Conservation (phyloP, 2,113 vertebrate genomes). For the Oryzias woworae region DNA sequence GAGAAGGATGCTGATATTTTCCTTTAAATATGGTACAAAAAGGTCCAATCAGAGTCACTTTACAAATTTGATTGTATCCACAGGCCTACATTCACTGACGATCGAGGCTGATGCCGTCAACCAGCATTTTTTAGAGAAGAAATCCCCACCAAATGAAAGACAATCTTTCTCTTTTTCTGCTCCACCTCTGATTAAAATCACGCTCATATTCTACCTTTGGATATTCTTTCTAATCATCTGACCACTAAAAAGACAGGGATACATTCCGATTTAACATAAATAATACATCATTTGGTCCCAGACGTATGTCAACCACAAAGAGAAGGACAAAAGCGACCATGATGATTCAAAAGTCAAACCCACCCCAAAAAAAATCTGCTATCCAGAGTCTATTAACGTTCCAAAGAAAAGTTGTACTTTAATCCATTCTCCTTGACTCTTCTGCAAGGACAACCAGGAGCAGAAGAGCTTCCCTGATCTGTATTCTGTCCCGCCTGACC, state of each 20-base stretch:
- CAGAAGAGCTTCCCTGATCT: conserved; percentile 52
- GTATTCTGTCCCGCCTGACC: conserved; percentile 59
- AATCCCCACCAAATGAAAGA: too few species aligned
- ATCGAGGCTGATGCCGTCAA: too few species aligned
- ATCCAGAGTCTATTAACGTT: conserved; percentile 1
- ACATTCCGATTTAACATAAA: too few species aligned
- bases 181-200: background rate
- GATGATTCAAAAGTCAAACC: background rate
- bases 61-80: too few species aligned
- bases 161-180: background rate
- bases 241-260: background rate
- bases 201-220: background rate
- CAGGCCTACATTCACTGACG: too few species aligned
- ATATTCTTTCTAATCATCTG: background rate
- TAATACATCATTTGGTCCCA: too few species aligned
- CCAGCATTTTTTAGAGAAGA: too few species aligned
- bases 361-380: background rate
- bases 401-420: conserved; percentile 29
- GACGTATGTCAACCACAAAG: background rate
- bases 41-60: too few species aligned
- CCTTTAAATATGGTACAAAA: too few species aligned
- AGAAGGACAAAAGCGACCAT: background rate
- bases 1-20: too few species aligned
- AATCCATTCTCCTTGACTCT: conserved; percentile 27
- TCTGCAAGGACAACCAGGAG: conserved; percentile 55